Conservation (phyloP, 2,797 vertebrate genomes). For the Gallinago stenura region DNA sequence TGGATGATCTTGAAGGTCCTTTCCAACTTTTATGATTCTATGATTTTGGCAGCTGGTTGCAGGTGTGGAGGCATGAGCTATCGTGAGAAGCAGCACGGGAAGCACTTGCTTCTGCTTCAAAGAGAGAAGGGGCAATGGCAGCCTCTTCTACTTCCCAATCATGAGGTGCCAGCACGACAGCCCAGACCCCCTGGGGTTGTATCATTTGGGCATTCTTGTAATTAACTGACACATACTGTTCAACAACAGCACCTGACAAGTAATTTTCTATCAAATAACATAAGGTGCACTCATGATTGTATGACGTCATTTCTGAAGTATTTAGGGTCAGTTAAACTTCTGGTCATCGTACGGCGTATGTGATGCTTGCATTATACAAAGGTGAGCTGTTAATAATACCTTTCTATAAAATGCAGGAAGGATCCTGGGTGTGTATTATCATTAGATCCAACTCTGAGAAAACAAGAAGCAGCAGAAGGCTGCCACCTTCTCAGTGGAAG, state of each 20-base stretch:
- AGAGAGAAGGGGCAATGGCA: not conserved
- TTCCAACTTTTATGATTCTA: no score
- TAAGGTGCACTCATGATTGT: not conserved
- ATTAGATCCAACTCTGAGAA: not conserved
- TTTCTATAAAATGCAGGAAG: not conserved
- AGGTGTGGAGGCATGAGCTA: not conserved
- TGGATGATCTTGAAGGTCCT: no score
- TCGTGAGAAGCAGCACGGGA: rapidly evolving
- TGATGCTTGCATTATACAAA: not conserved
- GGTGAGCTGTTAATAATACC: not conserved
- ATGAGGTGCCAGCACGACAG: not conserved
- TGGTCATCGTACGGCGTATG: rapidly evolving
- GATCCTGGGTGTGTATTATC: not conserved
- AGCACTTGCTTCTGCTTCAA: not conserved
- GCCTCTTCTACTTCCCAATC: not conserved
- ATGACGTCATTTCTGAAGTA: not conserved
- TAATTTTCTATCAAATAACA: not conserved
- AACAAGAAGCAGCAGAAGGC: not conserved
- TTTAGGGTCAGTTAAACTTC: not conserved
- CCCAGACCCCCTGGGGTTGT: not conserved
- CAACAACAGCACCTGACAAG: not conserved
- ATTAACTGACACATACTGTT: not conserved
- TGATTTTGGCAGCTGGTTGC: not conserved
- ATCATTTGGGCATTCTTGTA: not conserved
- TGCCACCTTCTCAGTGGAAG: not conserved